Base-by-base conservation (phyloP, 2,888 invertebrate species). In the Cordilura impudica region DNA sequence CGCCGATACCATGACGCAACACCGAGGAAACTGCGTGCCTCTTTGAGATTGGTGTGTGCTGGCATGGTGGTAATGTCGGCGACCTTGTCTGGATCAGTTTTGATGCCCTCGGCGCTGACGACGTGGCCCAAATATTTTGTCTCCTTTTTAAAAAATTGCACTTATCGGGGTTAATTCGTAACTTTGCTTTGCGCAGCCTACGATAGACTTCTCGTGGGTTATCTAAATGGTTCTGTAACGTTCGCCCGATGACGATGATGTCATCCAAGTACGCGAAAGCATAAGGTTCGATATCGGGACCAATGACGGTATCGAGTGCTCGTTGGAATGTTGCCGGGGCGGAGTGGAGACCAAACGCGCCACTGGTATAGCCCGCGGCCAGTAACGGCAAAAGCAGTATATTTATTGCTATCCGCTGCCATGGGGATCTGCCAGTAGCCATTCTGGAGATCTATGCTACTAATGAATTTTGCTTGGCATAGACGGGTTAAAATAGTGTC, bases 281-380 rank as follows among this genome's bases (percentile, higher is more conserved):
- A 3, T 65, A 19, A 2, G 65, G 65, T 35, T 65, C 65, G 35
- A 65, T 65, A 1, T 65, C 35, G 0, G 29, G 12, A 1, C 18
- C 61, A 4, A 61, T 47, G 1, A 51, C n/a, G n/a, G n/a, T n/a
- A n/a, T n/a, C n/a, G n/a, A n/a, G n/a, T n/a, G n/a, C n/a, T n/a
- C 47, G 47, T 23, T 45, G 61, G 10, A 61, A 61, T 1, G 45
- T 47, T 4, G 63, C 61, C 1, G 61, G 29, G 2, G 29, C 65
- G 21, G 66, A 66, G 1, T 53, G 53, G 8, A 54, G 18, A 12
- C 66, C 77, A 35, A 77, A 71, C 76, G 14, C 21, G 60, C 35
- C 66, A 71, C 18, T 77, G 70, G 14, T 56, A 67, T 12, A 77
- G 6, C 2, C 29, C 54, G 14, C 54, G 54, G 8, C 29, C 66